Percentiles rank a stretch among this genome's conserved stretches.
Conservation (phyloP, 1,140 invertebrate species). For the Temnothorax nylanderi region DNA sequence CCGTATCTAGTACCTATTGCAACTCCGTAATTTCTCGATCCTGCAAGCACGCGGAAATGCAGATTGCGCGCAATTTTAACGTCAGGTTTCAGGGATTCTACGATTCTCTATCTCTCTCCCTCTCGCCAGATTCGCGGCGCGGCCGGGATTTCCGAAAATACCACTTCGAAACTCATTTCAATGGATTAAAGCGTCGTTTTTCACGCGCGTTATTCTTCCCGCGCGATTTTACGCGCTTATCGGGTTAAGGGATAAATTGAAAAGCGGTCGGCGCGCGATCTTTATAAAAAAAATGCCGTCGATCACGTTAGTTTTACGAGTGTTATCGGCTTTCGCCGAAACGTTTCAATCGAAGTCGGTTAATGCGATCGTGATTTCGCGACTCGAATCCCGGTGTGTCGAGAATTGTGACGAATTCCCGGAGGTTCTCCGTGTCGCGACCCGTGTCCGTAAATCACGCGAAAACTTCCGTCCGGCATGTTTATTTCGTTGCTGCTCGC, state of each 20-base stretch:
- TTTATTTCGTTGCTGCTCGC: constrained; percentile 46
- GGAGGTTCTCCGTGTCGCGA: constrained; percentile 9
- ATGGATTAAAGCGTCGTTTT: constrained; percentile 5
- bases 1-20: constrained; percentile 50
- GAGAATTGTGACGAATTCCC: constrained; percentile 17
- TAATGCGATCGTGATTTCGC: constrained; percentile 8
- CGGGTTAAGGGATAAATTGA: constrained; percentile 33
- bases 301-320: neutral
- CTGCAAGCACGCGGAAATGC: constrained; percentile 42
- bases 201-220: constrained; percentile 25
- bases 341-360: neutral
- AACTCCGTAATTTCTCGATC: constrained; percentile 51
- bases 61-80: constrained; percentile 36
- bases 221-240: constrained; percentile 36
- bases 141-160: constrained; percentile 18
- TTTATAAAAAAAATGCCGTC: constrained; percentile 23
- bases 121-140: neutral
- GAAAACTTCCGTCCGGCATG: constrained; percentile 45
- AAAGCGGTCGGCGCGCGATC: neutral
- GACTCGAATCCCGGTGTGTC: neutral
- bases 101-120: neutral
- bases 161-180: constrained; percentile 41
- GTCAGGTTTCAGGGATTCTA: constrained; percentile 41
- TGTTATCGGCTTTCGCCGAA: neutral
- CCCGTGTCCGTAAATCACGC: constrained; percentile 43